Evolutionary conservation across 2,888 invertebrate species (phyloP).

Genomic region (Amphiduros pacificus): DNA sequence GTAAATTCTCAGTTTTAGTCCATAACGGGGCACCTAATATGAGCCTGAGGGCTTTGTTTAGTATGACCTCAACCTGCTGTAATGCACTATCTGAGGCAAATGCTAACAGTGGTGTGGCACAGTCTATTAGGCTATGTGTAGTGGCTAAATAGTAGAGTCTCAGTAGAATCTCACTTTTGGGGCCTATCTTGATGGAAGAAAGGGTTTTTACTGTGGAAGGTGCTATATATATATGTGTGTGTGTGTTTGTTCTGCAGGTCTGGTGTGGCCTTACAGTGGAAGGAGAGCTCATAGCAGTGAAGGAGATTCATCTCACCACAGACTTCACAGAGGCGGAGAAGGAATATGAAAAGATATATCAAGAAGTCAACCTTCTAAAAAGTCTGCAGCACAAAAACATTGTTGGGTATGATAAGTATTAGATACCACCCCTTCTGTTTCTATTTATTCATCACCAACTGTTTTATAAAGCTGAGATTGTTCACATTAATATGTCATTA

Average conservation of each 20-base stretch:
- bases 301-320: conserved; percentile 31
- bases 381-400: conserved; percentile 34
- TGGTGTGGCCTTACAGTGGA: conserved; percentile 30
- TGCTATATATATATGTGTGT: not conserved
- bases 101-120: no score
- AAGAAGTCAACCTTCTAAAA: conserved; percentile 33
- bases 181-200: no score
- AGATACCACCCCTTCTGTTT: not conserved
- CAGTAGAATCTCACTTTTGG: no score
- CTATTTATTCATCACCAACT: not conserved
- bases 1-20: no score
- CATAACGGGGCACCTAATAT: no score
- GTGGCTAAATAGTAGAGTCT: no score
- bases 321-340: conserved; percentile 21
- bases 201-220: not conserved
- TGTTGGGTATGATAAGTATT: conserved; percentile 23
- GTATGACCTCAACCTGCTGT: no score
- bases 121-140: no score
- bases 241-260: conserved; percentile 13
- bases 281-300: conserved; percentile 39
- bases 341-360: conserved; percentile 31
- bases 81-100: no score
- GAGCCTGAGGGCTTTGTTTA: no score
- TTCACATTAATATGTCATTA: no score
- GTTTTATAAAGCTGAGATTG: no score